Conservation (phyloP, 2,888 invertebrate species). For the Coecobrya sp. region DNA sequence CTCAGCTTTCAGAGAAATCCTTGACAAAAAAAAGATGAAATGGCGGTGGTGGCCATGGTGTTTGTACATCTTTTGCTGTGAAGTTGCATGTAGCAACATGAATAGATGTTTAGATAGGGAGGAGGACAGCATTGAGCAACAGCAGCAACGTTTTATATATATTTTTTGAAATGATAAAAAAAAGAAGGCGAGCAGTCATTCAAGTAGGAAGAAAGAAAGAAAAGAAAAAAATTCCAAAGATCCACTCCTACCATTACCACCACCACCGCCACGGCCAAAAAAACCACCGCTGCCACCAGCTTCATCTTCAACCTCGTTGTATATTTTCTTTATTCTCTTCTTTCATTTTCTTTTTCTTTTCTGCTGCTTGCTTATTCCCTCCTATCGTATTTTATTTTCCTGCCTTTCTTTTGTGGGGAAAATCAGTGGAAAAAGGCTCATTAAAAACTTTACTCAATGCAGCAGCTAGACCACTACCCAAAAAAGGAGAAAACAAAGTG, state of each 20-base stretch:
- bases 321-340: not conserved
- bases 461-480: not conserved
- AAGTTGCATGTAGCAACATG: not conserved
- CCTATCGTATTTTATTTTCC: not conserved
- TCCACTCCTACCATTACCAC: constrained; percentile 38
- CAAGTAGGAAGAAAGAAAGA: constrained; percentile 8
- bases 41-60: constrained; percentile 13
- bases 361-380: not conserved
- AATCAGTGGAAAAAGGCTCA: constrained; percentile 80
- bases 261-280: constrained; percentile 19
- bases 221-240: constrained; percentile 8
- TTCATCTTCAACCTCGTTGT: constrained; percentile 1
- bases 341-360: not conserved
- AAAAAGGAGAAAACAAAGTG: constrained; percentile 12
- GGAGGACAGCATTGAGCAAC: not conserved
- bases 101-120: constrained; percentile 10
- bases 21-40: constrained; percentile 20
- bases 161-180: not conserved
- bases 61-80: not conserved
- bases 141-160: no score
- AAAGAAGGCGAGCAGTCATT: constrained; percentile 19
- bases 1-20: not conserved
- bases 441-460: constrained; percentile 70
- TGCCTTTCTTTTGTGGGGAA: constrained; percentile 51
- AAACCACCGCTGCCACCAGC: constrained; percentile 22